phyloP scores from a whole-genome alignment of 35 echinoderm and acorn worm genomes.

The Hemicentrotus pulcherrimus region DNA sequence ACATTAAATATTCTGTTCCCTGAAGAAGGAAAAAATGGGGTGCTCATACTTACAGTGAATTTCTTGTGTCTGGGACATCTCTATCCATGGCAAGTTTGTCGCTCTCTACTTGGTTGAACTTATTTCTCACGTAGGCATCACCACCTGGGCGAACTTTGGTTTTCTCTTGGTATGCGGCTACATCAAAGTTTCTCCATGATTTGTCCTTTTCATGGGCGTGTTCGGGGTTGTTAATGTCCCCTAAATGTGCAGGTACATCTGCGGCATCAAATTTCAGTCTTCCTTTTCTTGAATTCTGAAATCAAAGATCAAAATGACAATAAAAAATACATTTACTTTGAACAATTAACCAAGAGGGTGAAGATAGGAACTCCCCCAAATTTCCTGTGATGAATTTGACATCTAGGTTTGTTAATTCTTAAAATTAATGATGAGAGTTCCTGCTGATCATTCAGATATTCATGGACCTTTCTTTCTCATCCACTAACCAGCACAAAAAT shows the following conservation, averaged over 20 bases:
- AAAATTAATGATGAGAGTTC: no score
- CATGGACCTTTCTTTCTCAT: no score
- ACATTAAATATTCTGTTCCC: not conserved
- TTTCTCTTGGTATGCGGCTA: slow-evolving; percentile 78
- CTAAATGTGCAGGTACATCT: slow-evolving; percentile 48
- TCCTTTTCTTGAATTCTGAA: slow-evolving; percentile 56
- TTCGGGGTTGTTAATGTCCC: slow-evolving; percentile 19
- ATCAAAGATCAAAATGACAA: slow-evolving; percentile 20
- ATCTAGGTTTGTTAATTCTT: no score
- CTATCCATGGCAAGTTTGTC: slow-evolving; percentile 91
- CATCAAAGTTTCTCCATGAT: slow-evolving; percentile 82
- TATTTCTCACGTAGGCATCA: slow-evolving; percentile 95
- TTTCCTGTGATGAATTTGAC: no score
- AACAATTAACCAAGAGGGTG: not conserved
- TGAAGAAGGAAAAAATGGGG: not conserved
- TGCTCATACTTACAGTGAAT: slow-evolving; percentile 78
- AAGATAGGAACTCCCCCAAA: not conserved
- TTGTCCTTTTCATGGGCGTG: slow-evolving; percentile 48
- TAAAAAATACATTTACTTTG: not conserved
- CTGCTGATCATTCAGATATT: no score
- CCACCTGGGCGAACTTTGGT: slow-evolving; percentile 80
- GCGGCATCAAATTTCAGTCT: slow-evolving; percentile 69
- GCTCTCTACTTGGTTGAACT: slow-evolving; percentile 98
- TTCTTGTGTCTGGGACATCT: slow-evolving; percentile 85
- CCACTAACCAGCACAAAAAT: no score